Evolutionary conservation across 2,797 vertebrate genomes (phyloP), one percentile per base, ranked within the genome.

Genomic region (Tauraco hartlaubi): DNA sequence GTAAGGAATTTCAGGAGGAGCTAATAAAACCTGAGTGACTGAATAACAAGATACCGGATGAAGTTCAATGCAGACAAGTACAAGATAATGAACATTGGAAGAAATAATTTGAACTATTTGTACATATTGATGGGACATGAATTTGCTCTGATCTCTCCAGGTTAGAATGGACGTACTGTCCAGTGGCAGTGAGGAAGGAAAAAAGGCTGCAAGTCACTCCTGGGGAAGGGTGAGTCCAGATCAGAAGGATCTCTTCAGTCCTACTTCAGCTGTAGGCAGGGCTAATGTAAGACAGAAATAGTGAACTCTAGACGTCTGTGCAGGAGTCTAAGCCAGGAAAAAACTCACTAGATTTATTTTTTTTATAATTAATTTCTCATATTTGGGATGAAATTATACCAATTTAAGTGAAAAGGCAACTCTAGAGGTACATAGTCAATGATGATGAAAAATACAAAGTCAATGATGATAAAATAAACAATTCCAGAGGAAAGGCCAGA

Each of bases 91-190:
- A 88, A 91, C 52, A 58, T 4, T 66, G 75, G 83, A 92, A 92
- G 52, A 95, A 97, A 96, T 90, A 15, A 92, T 91, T 95, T 96
- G 85, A 96, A 96, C 58, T 92, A 66, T 35, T 94, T 72, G 19
- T 68, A 69, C 0, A 1, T 90, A 82, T 72, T 95, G 76, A 95
- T 90, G 80, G 58, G 59, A 49, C 61, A 6, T 66, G 52, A 96
- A 89, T 95, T 92, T 90, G 43, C 44, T 89, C 17, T 85, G 75
- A 92, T 23, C 39, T 94, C 41, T 92, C 67, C 55, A 56, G 64
- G 51, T 92, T 90, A 95, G 56, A 55, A 73, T 75, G 58, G 62
- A 48, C 0, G 4, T 22, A 61, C 43, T 56, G 44, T 44, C 71
- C 51, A 85, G 78, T 8, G 64, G 33, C 43, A 75, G 59, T 31